Percentiles rank a stretch among this genome's conserved stretches.
These are phyloP conservation scores for Glyptemys insculpta DNA, from an alignment of 2,797 vertebrate species.

Conservation along the genomic window DNA sequence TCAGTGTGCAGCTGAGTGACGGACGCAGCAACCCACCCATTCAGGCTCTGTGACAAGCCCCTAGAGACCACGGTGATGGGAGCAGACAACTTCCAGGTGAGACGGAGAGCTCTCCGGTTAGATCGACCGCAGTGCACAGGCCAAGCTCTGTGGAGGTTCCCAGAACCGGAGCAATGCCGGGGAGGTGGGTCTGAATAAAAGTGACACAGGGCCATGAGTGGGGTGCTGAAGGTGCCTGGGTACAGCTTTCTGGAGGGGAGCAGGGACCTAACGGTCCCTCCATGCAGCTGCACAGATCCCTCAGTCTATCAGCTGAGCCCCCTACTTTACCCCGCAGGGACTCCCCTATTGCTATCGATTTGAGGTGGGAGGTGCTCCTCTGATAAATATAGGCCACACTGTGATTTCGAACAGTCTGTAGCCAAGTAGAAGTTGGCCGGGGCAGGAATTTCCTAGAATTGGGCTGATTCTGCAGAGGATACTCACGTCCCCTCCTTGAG, in stretches of 20 bases:
- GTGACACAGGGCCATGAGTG: not conserved
- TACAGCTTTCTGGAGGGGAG: not conserved
- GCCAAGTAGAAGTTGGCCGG: not conserved
- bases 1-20: not conserved
- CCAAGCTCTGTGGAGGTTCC: not conserved
- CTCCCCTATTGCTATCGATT: not conserved
- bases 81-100: no score
- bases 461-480: not conserved
- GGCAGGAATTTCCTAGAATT: not conserved
- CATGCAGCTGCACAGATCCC: no score
- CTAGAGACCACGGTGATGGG: no score
- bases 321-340: not conserved
- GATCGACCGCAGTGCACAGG: no score
- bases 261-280: not conserved
- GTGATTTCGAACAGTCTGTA: not conserved
- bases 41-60: no score
- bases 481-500: no score
- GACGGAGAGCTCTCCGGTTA: not conserved
- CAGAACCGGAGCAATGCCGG: not conserved
- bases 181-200: not conserved
- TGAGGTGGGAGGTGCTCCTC: not conserved
- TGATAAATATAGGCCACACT: rapidly evolving
- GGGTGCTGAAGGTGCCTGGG: no score
- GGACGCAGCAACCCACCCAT: no score
- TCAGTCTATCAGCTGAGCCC: not conserved